Base-by-base conservation (phyloP, 2,797 vertebrate species). In the Columba guinea region DNA sequence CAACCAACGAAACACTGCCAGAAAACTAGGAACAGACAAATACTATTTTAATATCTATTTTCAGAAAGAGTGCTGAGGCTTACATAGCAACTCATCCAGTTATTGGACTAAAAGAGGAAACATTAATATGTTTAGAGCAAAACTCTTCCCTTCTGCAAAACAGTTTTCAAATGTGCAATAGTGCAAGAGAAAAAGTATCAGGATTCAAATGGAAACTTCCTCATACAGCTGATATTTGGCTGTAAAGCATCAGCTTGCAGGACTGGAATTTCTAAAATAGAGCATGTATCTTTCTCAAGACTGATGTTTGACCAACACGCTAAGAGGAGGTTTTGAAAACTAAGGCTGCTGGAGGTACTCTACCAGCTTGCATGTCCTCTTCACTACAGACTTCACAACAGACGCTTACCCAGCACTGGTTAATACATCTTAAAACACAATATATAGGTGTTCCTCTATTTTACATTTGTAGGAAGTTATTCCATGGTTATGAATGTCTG, bases 1-100 rank as follows among this genome's bases (percentile, higher is more conserved):
- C 27, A 59, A 73, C 35, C 41, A 34, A 9, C 9, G 9, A 35
- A 35, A 2, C 3, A 11, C 8, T 15, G 26, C 10, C 22, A 76
- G 53, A n/a, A 70, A 81, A 73, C 13, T 35, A 49, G 20, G 39
- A 86, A 48, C 12, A 35, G 7, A 4, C 44, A 87, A 95, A 90
- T 44, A 82, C 34, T 91, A 49, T 86, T 83, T 81, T 75, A 52
- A 68, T 69, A 84, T 56, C 73, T 95, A 49, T 89, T 91, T 96
- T 85, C 46, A 76, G 56, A 87, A 83, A 78, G 39, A 35, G 16
- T 18, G 10, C 15, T 71, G 12, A 9, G 24, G 5, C 74, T 96
- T 95, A 30, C 86, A 63, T 32, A 95, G 75, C 21, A 28, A 94
- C 46, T 90, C 68, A 73, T 64, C 67, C 90, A 82, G 64, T 76